Evolutionary conservation across 1,140 invertebrate species (phyloP), one percentile per base, ranked within the genome.

Genomic region (Solen grandis): DNA sequence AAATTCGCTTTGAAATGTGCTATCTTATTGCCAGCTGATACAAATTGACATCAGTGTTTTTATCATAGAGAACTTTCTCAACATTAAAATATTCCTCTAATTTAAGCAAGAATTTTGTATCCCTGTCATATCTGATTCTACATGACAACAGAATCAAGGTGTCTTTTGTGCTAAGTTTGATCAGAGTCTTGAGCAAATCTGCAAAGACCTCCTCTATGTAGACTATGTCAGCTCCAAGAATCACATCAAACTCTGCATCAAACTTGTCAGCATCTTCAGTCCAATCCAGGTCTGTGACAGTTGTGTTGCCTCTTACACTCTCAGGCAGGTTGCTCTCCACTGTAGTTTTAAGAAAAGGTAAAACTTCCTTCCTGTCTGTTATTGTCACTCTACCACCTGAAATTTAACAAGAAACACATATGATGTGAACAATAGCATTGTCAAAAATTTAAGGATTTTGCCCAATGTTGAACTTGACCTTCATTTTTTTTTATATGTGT

Each of bases 211-310:
- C 89, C 80, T 92, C 88, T 38, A 92, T 88, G 65, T 92, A 92
- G 22, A 92, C 86, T n/a, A 92, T 88, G 73, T 92, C 91, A 52
- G 91, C 90, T 13, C 90, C 91, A n/a, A 92, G 35, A 50, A 92
- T 85, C 14, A 92, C 66, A 80, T 92, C 90, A 86, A 80, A 90
- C 25, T 81, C 75, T n/a, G 68, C 14, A 25, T 50, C 16, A 59
- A 68, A 85, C 31, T 81, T 63, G 29, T 81, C 52, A 0, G 87
- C 16, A 68, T 89, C 81, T 31, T 85, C 75, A 13, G 85, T 87
- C 91, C 91, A 92, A 65, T 90, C 89, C 3, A 92, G 66, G 33
- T 84, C 84, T 55, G 57, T 16, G 13, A 88, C 85, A 36, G 52
- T 55, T 10, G 88, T 78, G 8, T 59, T 50, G 41, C 70, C 66